phyloP scores from a whole-genome alignment of 92 coral and sea anemone species.

The Micromussa lordhowensis region DNA sequence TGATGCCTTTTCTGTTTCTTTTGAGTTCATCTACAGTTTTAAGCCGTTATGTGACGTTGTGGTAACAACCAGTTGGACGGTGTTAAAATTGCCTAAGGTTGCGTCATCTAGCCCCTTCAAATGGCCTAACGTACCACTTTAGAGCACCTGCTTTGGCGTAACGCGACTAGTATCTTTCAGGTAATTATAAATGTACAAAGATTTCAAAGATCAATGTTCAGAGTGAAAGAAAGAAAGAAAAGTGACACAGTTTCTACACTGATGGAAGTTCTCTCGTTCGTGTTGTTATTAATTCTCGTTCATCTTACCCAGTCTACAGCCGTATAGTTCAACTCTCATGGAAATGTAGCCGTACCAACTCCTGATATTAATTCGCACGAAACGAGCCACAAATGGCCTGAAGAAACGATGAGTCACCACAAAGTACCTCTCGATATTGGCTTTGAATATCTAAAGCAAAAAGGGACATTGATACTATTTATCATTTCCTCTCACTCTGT shows the following conservation, averaged over 20 bases:
- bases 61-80: too few relatives aligned
- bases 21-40: too few relatives aligned
- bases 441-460: conserved; percentile 67
- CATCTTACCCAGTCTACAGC: conserved; percentile 75
- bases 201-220: too few relatives aligned
- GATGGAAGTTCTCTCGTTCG: background rate
- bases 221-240: too few relatives aligned
- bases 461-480: background rate
- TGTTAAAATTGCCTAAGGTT: too few relatives aligned
- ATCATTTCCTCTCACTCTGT: background rate
- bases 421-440: conserved; percentile 72
- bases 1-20: too few relatives aligned
- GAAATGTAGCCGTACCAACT: conserved; percentile 73
- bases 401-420: conserved; percentile 79
- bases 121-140: too few relatives aligned
- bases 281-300: background rate
- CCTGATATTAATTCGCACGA: conserved; percentile 73
- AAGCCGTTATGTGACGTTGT: too few relatives aligned
- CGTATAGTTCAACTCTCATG: conserved; percentile 75
- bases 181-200: too few relatives aligned
- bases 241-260: background rate
- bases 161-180: too few relatives aligned
- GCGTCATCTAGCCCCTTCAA: too few relatives aligned
- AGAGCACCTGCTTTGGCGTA: too few relatives aligned
- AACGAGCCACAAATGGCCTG: conserved; percentile 77